Evolutionary conservation across 2,113 vertebrate species (phyloP).

Genomic region (Passer domesticus): DNA sequence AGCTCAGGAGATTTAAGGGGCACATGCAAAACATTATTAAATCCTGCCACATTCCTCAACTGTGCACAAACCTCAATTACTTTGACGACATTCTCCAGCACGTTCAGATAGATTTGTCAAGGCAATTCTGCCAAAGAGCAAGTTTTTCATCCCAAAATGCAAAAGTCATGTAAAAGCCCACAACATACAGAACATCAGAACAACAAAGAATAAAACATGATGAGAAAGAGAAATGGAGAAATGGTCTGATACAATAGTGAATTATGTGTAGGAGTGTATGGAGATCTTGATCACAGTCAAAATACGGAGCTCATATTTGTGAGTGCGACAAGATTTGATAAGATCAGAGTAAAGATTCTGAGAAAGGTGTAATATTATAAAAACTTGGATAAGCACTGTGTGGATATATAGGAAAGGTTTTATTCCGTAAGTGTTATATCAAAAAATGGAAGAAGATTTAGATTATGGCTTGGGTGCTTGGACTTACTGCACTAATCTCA

Average conservation of each 20-base stretch:
- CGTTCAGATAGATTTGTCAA: not conserved
- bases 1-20: not conserved
- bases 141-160: not conserved
- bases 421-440: not conserved
- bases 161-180: not conserved
- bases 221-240: not conserved
- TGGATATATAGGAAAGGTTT: not conserved
- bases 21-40: not conserved
- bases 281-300: not conserved
- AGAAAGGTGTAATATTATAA: not conserved
- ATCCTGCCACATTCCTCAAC: not conserved
- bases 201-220: not conserved
- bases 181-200: not conserved
- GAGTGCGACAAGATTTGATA: not conserved
- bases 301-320: not conserved
- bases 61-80: not conserved
- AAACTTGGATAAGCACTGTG: not conserved
- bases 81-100: not conserved
- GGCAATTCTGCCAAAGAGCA: not conserved
- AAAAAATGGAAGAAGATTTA: not conserved
- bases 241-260: not conserved
- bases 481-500: not conserved
- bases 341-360: not conserved
- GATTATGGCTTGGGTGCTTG: not conserved
- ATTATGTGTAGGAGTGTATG: not conserved